Evolutionary conservation across 2,797 vertebrate genomes (phyloP).

Genomic region (Tenualosa ilisha): DNA sequence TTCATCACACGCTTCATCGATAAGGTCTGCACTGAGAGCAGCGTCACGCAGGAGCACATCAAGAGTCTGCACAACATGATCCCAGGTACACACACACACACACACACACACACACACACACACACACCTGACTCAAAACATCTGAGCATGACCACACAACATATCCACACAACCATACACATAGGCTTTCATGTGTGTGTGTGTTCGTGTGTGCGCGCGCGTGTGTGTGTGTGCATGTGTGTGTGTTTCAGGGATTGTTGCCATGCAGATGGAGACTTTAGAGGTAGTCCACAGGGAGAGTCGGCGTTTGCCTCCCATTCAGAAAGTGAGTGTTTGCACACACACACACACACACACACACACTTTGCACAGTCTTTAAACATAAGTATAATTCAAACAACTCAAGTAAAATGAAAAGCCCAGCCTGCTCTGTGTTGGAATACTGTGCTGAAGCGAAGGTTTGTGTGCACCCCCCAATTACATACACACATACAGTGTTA

Average conservation of each 20-base stretch:
- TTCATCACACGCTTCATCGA: conserved; percentile 97
- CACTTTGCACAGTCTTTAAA: no score
- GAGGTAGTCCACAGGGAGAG: conserved; percentile 97
- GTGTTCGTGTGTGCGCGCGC: not conserved
- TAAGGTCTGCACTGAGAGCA: conserved; percentile 98
- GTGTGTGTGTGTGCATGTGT: conserved; percentile 27
- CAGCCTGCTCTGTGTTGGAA: no score
- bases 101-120: not conserved
- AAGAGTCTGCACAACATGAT: conserved; percentile 98
- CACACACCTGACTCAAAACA: not conserved
- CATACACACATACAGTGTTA: no score
- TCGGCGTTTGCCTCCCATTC: conserved; percentile 94
- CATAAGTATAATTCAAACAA: no score
- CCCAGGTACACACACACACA: conserved; percentile 79
- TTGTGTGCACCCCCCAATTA: no score
- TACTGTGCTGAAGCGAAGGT: no score
- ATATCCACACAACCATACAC: no score
- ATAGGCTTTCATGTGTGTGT: no score
- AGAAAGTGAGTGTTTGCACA: conserved; percentile 82
- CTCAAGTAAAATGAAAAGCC: no score
- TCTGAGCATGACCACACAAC: not conserved
- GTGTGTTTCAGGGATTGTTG: conserved; percentile 87
- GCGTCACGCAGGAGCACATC: conserved; percentile 97
- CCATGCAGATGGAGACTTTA: conserved; percentile 97
- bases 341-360: conserved; percentile 55